phyloP scores from a whole-genome alignment of 2,888 invertebrate genomes.

The Beris morrisii region DNA sequence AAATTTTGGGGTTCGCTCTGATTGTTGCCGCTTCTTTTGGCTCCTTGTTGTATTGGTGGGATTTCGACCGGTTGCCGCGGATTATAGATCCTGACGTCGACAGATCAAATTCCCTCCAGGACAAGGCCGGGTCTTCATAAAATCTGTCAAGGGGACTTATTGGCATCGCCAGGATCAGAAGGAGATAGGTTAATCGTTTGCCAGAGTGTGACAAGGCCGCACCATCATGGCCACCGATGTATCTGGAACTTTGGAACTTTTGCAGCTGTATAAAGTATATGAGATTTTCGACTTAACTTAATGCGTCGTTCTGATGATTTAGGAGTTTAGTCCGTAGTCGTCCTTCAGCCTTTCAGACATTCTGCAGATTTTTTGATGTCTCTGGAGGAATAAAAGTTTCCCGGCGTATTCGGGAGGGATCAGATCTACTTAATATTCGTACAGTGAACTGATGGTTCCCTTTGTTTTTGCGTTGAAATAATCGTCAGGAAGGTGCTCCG shows the following conservation, averaged over 20 bases:
- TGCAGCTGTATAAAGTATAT: background rate
- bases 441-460: background rate
- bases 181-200: background rate
- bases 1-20: too few relatives aligned
- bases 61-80: background rate
- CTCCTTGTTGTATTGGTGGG: background rate
- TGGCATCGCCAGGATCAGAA: background rate
- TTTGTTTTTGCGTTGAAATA: too few relatives aligned
- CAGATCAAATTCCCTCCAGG: background rate
- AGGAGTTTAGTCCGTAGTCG: background rate
- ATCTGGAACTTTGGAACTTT: too few relatives aligned
- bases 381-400: too few relatives aligned
- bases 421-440: constrained; percentile 2
- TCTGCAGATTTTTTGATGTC: background rate
- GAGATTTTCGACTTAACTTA: constrained; percentile 4
- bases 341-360: background rate
- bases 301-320: constrained; percentile 4
- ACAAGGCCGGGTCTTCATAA: background rate
- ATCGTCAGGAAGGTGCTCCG: too few relatives aligned
- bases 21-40: too few relatives aligned
- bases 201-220: background rate
- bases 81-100: background rate
- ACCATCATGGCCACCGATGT: too few relatives aligned
- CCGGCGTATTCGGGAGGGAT: too few relatives aligned
- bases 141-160: constrained; percentile 3